Evolutionary conservation across 2,797 vertebrate species (phyloP), one percentile per base, ranked within the genome.

Genomic region (Eulemur rubriventer): DNA sequence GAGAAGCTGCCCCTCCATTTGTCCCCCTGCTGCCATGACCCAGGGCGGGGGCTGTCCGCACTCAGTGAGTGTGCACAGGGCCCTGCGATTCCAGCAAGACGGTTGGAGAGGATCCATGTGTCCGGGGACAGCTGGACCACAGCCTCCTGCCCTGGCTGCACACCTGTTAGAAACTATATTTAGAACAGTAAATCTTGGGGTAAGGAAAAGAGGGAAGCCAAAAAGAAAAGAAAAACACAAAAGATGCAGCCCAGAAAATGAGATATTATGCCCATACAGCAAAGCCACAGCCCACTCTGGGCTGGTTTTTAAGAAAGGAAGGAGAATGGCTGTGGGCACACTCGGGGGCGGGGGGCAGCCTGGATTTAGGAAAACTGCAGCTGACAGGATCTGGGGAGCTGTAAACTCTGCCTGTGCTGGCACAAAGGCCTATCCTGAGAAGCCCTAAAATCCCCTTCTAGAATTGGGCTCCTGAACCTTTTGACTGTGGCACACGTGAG

Each of bases 101-200:
- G 98, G 98, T 99, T 99, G 98, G 99, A 98, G 96, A 95, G 97
- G 98, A 98, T 98, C 98, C 98, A 98, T 89, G 96, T 95, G 98
- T 98, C 98, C 98, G 95, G 98, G 98, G 98, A 99, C 99, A 99
- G 99, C 99, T 99, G 99, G 96, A 50, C 88, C 94, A 86, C 97
- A 98, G 98, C 79, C 97, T 98, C 88, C 91, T 92, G 91, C 97
- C 96, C 95, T 98, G 97, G 97, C 98, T 94, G 86, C 97, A 98
- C 99, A 99, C 99, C 99, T 99, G 99, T 99, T 99, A 99, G 97
- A 98, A 98, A 98, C 99, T 99, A 99, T 98, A 98, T 99, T 98
- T 98, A 98, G 98, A 98, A 98, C 96, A 98, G 97, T 97, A 98
- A 98, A 97, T 98, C 98, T 98, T 96, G 96, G 98, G 97, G 94